A percentile compares a stretch with the other conserved stretches of the same genome.
phyloP scores from a whole-genome alignment of 2,797 vertebrate species.

The Chaenodraco wilsoni region DNA sequence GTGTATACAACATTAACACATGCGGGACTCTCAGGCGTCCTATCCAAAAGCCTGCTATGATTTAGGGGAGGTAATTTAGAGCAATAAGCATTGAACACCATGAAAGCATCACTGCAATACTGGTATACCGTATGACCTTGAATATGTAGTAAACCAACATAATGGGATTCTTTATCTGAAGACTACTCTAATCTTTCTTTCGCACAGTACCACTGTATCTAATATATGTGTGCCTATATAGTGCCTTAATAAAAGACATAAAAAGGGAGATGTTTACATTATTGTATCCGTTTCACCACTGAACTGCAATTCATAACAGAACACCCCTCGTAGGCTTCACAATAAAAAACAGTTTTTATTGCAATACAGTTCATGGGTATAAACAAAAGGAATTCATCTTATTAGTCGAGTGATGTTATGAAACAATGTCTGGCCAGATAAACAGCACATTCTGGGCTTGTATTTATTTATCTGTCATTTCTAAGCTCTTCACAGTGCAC shows the following conservation, averaged over 20 bases:
- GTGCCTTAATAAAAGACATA: slow-evolving; percentile 79
- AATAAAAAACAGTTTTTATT: slow-evolving; percentile 62
- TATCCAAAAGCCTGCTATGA: slow-evolving; percentile 79
- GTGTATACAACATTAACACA: slow-evolving; percentile 81
- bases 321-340: slow-evolving; percentile 53
- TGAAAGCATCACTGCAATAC: slow-evolving; percentile 73
- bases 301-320: slow-evolving; percentile 67
- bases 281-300: slow-evolving; percentile 67
- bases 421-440: slow-evolving; percentile 57
- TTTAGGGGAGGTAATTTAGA: slow-evolving; percentile 86
- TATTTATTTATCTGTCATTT: slow-evolving; percentile 70
- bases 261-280: slow-evolving; percentile 77
- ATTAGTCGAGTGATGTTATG: slow-evolving; percentile 51
- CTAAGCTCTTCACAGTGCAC: slow-evolving; percentile 59
- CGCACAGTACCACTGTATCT: slow-evolving; percentile 53
- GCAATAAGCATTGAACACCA: slow-evolving; percentile 81
- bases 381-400: slow-evolving; percentile 69
- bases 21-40: slow-evolving; percentile 81
- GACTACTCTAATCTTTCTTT: slow-evolving; percentile 77
- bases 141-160: slow-evolving; percentile 84
- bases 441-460: slow-evolving; percentile 50
- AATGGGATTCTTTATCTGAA: slow-evolving; percentile 81
- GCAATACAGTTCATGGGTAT: slow-evolving; percentile 52
- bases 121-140: slow-evolving; percentile 78
- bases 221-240: slow-evolving; percentile 74